Conservation (phyloP, 2,797 vertebrate species). For the Chelidonichthys spinosus region DNA sequence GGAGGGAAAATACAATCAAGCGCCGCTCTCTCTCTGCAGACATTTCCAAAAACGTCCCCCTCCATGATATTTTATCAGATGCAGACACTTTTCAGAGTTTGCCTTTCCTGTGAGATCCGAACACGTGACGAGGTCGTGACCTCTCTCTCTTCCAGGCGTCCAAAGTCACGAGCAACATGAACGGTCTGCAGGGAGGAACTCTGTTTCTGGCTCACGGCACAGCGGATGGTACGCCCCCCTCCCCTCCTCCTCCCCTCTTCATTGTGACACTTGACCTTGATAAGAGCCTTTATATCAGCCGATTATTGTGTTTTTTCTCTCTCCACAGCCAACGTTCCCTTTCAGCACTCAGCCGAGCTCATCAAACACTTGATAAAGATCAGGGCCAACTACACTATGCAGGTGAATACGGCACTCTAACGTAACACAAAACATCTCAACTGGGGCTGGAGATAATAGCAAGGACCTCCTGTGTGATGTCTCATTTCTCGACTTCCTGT, state of each 20-base stretch:
- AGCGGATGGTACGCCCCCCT: constrained; percentile 87
- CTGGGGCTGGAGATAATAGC: too few relatives aligned
- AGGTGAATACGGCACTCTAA: constrained; percentile 80
- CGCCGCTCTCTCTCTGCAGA: neutral
- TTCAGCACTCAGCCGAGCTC: constrained; percentile 96
- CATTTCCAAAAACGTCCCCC: neutral
- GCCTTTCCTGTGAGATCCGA: neutral
- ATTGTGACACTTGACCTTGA: constrained; percentile 8
- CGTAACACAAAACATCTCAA: too few relatives aligned
- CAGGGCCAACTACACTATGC: constrained; percentile 95
- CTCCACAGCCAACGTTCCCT: constrained; percentile 92
- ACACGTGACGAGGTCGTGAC: neutral
- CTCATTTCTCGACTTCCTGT: too few relatives aligned
- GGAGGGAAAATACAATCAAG: neutral
- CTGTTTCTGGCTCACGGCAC: constrained; percentile 94
- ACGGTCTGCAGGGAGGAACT: constrained; percentile 89
- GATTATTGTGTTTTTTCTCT: constrained; percentile 41
- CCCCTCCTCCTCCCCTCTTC: neutral
- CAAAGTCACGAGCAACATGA: constrained; percentile 88
- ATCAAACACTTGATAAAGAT: constrained; percentile 95
- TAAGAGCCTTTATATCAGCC: constrained; percentile 17
- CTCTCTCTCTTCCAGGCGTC: constrained; percentile 74
- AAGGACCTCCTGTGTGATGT: too few relatives aligned
- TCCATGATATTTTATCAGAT: too few relatives aligned
- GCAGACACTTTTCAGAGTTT: too few relatives aligned